Evolutionary conservation across 2,888 invertebrate genomes (phyloP), one percentile per base, ranked within the genome.

Genomic region (Tetropium fuscum): DNA sequence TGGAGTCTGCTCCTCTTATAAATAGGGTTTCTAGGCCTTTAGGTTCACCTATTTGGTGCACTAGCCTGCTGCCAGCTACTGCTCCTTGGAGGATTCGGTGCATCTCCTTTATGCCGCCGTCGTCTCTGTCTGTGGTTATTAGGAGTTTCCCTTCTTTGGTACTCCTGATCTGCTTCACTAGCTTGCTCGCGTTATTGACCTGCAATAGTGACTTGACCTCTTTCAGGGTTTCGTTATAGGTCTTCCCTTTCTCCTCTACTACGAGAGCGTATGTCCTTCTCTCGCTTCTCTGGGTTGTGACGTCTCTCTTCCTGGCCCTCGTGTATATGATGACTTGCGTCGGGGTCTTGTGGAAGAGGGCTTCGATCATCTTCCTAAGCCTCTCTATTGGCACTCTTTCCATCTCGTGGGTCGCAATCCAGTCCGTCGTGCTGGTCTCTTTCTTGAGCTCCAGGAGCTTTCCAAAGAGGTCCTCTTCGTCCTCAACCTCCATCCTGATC

Each of bases 131-230:
- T 11, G 43, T 22, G 6, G 19, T 54, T 13, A 54, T 54, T 7
- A 54, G 7, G 13, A 54, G 30, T 34, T 54, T 54, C 10, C 54
- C 54, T 5, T 54, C 44, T 27, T 44, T 54, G 1, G 54, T 54
- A 16, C 54, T 54, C 8, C 54, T n/a, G 15, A 44, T 19, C 1
- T 36, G 34, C 5, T 36, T 43, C 1, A 54, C 44, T 13, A 16
- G 11, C 8, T 36, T 36, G 36, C 36, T 2, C 7, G 10, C 10
- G 36, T n/a, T 7, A 10, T 36, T 5, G 11, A 8, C 11, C 8
- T 36, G 7, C 7, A 36, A 7, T 13, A 10, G 5, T 16, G 5
- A n/a, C n/a, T 36, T 36, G 2, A 16, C 18, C 7, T 16, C 7
- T 7, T 16, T 36, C 10, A 36, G 8, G 2, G 7, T 7, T n/a